phyloP scores from a whole-genome alignment of 2,113 vertebrate genomes.

The Poeciliopsis occidentalis region DNA sequence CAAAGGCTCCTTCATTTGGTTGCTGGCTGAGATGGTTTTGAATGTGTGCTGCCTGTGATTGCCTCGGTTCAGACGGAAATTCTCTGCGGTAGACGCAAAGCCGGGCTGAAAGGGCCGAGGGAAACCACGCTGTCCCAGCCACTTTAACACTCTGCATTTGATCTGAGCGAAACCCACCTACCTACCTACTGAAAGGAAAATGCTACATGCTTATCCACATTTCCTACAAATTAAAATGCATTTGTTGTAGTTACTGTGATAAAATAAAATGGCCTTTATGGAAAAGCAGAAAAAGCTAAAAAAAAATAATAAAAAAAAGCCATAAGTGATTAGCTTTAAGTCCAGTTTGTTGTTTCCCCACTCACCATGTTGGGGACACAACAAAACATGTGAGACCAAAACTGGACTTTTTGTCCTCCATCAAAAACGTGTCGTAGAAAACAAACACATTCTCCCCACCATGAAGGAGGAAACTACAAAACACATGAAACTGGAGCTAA shows the following conservation, averaged over 20 bases:
- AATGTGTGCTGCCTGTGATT: slow-evolving; percentile 62
- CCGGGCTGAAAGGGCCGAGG: slow-evolving; percentile 48
- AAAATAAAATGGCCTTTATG: not conserved
- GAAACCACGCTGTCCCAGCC: slow-evolving; percentile 65
- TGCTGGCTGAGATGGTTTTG: slow-evolving; percentile 53
- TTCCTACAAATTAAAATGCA: not conserved
- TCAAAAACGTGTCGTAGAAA: too few relatives aligned
- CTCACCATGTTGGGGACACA: not conserved
- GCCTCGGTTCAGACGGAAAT: slow-evolving; percentile 58
- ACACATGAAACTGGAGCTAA: too few relatives aligned
- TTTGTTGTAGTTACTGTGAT: not conserved
- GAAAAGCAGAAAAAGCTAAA: not conserved
- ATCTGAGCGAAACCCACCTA: slow-evolving; percentile 50
- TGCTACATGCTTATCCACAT: slow-evolving; percentile 1
- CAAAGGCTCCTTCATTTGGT: slow-evolving; percentile 74
- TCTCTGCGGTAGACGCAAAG: slow-evolving; percentile 61
- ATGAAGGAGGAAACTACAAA: too few relatives aligned
- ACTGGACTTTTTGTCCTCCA: too few relatives aligned
- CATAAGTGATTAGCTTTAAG: too few relatives aligned
- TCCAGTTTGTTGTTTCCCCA: not conserved
- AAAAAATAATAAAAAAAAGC: not conserved
- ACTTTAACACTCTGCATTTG: slow-evolving; percentile 56
- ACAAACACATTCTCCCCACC: too few relatives aligned
- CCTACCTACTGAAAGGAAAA: slow-evolving; percentile 46
- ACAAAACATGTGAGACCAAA: too few relatives aligned